These are phyloP conservation scores for Carassius gibelio DNA, from an alignment of 2,113 vertebrate species.

Conservation along the genomic window DNA sequence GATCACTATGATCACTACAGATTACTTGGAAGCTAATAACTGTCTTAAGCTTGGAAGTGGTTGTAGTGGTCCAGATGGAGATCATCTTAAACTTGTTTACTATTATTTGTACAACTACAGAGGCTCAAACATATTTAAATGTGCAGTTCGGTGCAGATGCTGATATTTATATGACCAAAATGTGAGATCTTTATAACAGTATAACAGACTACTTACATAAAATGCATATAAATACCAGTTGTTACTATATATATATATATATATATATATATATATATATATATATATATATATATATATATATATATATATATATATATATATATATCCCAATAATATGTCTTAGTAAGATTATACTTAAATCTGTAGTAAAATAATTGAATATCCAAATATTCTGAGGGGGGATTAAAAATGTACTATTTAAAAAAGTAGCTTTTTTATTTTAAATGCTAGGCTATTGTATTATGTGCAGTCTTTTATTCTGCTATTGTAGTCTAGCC, in stretches of 20 bases:
- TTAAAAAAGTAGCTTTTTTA: neutral
- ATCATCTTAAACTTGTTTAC: neutral
- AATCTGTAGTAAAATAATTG: too few species aligned
- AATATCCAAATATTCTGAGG: neutral
- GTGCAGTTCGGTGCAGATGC: neutral
- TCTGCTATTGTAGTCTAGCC: neutral
- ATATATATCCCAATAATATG: neutral
- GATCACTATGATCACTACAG: neutral
- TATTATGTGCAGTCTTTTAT: neutral
- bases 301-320: neutral
- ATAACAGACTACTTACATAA: neutral
- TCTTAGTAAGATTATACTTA: too few species aligned
- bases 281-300: neutral
- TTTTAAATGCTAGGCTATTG: neutral
- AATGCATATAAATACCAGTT: neutral
- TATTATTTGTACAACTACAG: neutral
- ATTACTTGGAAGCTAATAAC: neutral
- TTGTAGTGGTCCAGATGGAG: neutral
- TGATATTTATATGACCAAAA: neutral
- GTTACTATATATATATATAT: neutral
- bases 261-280: neutral
- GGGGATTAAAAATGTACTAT: neutral
- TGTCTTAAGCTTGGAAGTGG: neutral
- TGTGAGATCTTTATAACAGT: neutral
- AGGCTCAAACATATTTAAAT: neutral